A percentile compares a stretch with the other conserved stretches of the same genome.
phyloP scores from a whole-genome alignment of 2,797 vertebrate species.

The Chelon auratus region DNA sequence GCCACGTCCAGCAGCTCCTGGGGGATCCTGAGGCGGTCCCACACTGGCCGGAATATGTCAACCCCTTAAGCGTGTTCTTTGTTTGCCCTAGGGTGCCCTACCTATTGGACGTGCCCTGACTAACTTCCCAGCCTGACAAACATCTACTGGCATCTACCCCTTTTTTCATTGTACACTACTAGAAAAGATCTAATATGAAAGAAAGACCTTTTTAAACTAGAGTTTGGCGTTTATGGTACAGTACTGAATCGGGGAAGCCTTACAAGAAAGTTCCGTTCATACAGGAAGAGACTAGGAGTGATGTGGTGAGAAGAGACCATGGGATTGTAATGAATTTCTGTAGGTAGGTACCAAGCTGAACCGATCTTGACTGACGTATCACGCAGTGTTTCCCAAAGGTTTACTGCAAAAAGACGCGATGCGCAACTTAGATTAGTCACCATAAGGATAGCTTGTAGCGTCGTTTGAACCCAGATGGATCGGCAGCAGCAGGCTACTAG shows the following conservation, averaged over 20 bases:
- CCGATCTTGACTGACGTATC: no score
- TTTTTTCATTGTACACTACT: conserved; percentile 3
- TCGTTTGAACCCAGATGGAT: no score
- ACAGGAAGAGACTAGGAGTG: no score
- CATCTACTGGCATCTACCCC: conserved; percentile 8
- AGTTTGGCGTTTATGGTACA: neutral
- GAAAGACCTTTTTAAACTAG: no score
- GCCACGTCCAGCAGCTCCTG: conserved; percentile 40
- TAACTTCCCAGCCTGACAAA: conserved; percentile 11
- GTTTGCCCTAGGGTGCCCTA: conserved; percentile 49
- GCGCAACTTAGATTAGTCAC: no score
- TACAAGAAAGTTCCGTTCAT: neutral
- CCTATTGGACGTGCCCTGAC: conserved; percentile 11
- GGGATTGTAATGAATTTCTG: no score
- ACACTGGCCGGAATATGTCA: conserved; percentile 20
- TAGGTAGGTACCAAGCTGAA: no score
- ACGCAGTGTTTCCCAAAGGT: no score
- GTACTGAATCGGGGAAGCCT: neutral
- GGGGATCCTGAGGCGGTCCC: conserved; percentile 42
- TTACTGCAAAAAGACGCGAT: no score
- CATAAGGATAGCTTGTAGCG: no score
- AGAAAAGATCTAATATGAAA: neutral
- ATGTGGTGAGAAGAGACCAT: no score
- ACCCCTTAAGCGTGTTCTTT: conserved; percentile 49
- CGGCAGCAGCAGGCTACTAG: no score